phyloP scores from a whole-genome alignment of 2,797 vertebrate species.

The Alcedo atthis region DNA sequence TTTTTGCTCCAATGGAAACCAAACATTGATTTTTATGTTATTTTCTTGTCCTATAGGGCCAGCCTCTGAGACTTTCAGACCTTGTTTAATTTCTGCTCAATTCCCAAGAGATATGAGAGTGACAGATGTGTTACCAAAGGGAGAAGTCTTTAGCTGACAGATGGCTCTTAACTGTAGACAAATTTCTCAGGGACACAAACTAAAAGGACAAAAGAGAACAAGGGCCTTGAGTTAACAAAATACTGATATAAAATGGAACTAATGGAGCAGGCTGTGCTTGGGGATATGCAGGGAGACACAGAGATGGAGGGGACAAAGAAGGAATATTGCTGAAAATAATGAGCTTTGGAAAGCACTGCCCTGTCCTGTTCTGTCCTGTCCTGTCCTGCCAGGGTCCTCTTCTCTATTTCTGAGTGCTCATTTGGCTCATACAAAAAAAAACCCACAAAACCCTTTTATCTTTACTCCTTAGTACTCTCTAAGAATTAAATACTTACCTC shows the following conservation, averaged over 20 bases:
- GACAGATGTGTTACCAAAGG: not conserved
- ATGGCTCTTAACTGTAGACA: not conserved
- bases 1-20: not conserved
- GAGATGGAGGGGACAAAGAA: not conserved
- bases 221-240: not conserved
- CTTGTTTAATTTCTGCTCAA: not conserved
- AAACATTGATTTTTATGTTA: not conserved
- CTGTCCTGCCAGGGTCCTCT: not conserved
- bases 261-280: not conserved
- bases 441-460: not conserved
- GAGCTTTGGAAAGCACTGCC: not conserved
- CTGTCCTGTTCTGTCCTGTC: not conserved
- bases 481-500: not conserved
- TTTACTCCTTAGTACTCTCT: not conserved
- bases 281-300: not conserved
- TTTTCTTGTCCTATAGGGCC: not conserved
- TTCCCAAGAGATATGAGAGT: not conserved
- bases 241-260: not conserved
- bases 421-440: not conserved
- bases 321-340: not conserved
- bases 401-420: not conserved
- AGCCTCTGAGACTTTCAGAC: not conserved
- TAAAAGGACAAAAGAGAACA: conserved; percentile 5
- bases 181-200: conserved; percentile 18
- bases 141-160: not conserved